phyloP scores from a whole-genome alignment of 2,797 vertebrate species.

The Falco berigora region DNA sequence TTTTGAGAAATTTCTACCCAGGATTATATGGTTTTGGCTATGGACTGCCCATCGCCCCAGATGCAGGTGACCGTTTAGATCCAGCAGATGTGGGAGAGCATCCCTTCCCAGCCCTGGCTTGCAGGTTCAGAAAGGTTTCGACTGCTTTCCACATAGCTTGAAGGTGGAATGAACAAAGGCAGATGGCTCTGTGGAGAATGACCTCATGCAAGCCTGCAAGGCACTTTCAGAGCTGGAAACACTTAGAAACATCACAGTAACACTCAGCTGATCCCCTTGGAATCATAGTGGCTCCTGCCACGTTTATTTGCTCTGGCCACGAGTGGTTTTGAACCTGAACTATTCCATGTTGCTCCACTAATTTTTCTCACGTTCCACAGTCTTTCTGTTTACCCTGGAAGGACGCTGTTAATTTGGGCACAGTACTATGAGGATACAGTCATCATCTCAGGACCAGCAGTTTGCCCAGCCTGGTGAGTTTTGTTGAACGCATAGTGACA shows the following conservation, averaged over 20 bases:
- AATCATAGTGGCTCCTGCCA: background rate
- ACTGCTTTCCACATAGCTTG: background rate
- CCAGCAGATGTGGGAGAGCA: background rate
- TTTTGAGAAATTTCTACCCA: background rate
- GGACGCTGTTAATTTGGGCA: background rate
- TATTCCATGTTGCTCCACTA: background rate
- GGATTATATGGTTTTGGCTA: background rate
- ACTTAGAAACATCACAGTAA: background rate
- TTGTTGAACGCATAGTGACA: background rate
- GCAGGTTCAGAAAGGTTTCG: background rate
- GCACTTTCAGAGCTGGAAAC: background rate
- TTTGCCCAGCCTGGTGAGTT: background rate
- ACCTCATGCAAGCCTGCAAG: background rate
- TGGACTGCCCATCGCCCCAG: background rate
- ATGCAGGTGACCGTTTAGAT: background rate
- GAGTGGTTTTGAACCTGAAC: background rate
- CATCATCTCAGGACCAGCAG: background rate
- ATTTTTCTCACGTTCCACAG: background rate
- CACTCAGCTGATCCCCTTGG: background rate
- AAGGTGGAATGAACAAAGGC: background rate
- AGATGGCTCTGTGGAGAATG: background rate
- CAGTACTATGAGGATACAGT: background rate
- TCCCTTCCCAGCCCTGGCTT: background rate
- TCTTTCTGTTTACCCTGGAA: background rate
- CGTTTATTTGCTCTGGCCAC: background rate